Base-by-base conservation (phyloP, 2,888 invertebrate species). In the Platerodrilus igneus region DNA sequence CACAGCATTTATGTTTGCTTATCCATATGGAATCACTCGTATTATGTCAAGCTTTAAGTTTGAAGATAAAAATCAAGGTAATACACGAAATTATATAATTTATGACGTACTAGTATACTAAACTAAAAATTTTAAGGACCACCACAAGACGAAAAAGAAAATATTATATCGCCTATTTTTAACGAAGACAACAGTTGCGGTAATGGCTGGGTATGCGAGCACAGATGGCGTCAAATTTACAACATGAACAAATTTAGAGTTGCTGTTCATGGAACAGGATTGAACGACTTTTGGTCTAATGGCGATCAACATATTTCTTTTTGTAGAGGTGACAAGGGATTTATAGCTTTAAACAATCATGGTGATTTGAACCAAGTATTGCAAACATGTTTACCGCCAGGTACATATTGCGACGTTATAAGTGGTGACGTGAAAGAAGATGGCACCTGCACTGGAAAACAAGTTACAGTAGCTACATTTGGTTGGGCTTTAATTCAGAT, bases 1-100 rank as follows among this genome's bases (percentile, higher is more conserved):
- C 0, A 81, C 80, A 2, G 88, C 87, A 0, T 93, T 91, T 66
- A 88, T 86, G 78, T 71, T 95, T 65, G 89, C 92, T 0, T 84
- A 86, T 74, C 82, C 87, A 0, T 89, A 87, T 50, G 87, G 87
- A 2, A 72, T 77, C 41, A 80, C 87, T 0, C 77, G 86, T 31
- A 67, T 93, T 34, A 91, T 95, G 86, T 91, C 91, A 60, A 90
- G 91, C 50, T 94, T 78, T 59, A 71, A 60, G 26, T 94, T 90
- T 66, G 58, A 63, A 0, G 52, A 77, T 39, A 72, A 72, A 4
- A 79, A 82, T 54, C 54, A 59, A 53, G 62, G 63, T 52, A 45
- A 13, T n/a, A n/a, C n/a, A n/a, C n/a, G n/a, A 7, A 25, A n/a
- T n/a, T n/a, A n/a, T n/a, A n/a, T 2, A 5, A 16, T 17, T 5